Evolutionary conservation across 2,113 vertebrate species (phyloP).

Genomic region (Rattus rattus): DNA sequence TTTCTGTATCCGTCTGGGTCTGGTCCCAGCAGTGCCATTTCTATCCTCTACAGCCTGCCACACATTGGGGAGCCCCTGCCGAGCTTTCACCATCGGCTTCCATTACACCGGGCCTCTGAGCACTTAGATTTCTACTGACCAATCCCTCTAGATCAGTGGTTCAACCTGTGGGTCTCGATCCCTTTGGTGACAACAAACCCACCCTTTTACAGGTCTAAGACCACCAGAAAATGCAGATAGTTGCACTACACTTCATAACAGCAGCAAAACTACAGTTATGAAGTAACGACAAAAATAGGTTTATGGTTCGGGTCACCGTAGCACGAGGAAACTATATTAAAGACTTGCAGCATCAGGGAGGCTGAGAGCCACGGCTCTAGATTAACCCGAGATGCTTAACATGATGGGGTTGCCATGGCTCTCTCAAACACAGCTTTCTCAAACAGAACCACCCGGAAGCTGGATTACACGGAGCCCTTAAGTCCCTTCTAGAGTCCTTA

Average conservation of each 20-base stretch:
- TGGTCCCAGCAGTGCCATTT: neutral
- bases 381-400: neutral
- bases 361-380: neutral
- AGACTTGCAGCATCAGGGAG: neutral
- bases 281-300: neutral
- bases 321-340: neutral
- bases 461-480: neutral
- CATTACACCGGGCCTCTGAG: neutral
- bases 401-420: neutral
- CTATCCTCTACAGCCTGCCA: rapidly evolving
- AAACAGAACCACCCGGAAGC: neutral
- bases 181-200: neutral
- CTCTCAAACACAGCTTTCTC: neutral
- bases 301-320: neutral
- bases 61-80: rapidly evolving
- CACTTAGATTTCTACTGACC: neutral
- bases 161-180: neutral
- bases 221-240: neutral
- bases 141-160: neutral
- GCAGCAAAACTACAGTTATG: neutral
- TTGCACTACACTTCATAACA: neutral
- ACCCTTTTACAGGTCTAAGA: neutral
- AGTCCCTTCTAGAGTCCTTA: neutral
- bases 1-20: neutral
- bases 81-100: neutral